Conservation (phyloP, 23 tunicate species). For the Ascidia mentula region DNA sequence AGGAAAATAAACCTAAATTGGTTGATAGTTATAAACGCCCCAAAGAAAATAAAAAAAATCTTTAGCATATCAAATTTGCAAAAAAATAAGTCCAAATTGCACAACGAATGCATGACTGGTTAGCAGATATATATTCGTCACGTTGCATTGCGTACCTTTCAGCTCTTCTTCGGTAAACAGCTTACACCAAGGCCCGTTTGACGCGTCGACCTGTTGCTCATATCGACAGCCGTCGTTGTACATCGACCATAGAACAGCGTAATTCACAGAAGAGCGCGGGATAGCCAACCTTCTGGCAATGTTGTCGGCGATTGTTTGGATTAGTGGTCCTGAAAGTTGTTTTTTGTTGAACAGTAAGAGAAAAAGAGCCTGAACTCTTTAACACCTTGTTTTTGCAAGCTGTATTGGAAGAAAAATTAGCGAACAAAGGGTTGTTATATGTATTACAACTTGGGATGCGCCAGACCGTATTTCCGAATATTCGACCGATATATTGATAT, state of each 20-base stretch:
- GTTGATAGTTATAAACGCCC: no score
- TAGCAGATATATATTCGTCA: no score
- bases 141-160: neutral
- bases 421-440: neutral
- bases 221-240: neutral
- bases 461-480: no score
- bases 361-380: neutral
- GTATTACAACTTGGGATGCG: no score
- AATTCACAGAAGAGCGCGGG: neutral
- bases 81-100: no score
- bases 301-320: neutral
- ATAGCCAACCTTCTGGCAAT: neutral
- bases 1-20: no score
- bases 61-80: no score
- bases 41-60: no score
- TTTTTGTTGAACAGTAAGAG: neutral
- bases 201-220: neutral
- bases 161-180: neutral
- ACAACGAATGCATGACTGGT: no score
- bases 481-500: no score
- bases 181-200: neutral
- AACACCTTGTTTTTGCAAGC: neutral
- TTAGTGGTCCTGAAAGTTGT: neutral
- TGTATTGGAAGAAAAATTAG: neutral
- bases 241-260: neutral